Base-by-base conservation (phyloP, 2,113 vertebrate genomes). In the Arenaria interpres region DNA sequence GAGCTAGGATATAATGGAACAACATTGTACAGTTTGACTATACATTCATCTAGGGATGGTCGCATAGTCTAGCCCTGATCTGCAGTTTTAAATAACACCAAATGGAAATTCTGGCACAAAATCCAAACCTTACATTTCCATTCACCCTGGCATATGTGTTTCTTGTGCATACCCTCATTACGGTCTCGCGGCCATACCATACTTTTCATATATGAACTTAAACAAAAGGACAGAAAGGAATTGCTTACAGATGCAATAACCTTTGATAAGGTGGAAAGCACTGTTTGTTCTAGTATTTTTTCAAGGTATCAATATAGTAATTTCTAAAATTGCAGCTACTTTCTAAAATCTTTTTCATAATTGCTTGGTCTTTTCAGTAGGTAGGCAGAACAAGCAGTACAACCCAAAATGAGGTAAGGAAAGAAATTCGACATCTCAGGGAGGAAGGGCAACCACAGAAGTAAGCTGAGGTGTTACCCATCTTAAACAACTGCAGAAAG, bases 41-140 rank as follows among this genome's bases (percentile, higher is more conserved):
- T 21, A 64, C 20, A 43, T 50, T 51, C 50, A 50, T 54, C 76
- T 37, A 53, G 87, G 39, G 64, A 32, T 92, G 59, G 87, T 63
- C 59, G 84, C n/a, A 62, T 9, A 71, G 14, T 35, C 41, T 74
- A 71, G 46, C 27, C 54, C 46, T 71, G 64, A 85, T 50, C 73
- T 81, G 43, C 76, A 78, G 51, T 77, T 87, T 93, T 77, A 91
- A 84, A 87, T 89, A 95, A 77, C n/a, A 89, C 41, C 77, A 94
- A 89, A 67, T 87, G 53, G 76, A 57, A 94, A 91, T 84, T 67
- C 73, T 78, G 64, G 60, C 64, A 54, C 24, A 50, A 87, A 94
- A 73, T 73, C 33, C 66, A 48, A 77, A 66, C 41, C 25, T 77
- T 60, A 66, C 17, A 16, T 12, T 94, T 93, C 54, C 32, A 37